Conservation (phyloP, 2,797 vertebrate species). For the Hylomyscus alleni region DNA sequence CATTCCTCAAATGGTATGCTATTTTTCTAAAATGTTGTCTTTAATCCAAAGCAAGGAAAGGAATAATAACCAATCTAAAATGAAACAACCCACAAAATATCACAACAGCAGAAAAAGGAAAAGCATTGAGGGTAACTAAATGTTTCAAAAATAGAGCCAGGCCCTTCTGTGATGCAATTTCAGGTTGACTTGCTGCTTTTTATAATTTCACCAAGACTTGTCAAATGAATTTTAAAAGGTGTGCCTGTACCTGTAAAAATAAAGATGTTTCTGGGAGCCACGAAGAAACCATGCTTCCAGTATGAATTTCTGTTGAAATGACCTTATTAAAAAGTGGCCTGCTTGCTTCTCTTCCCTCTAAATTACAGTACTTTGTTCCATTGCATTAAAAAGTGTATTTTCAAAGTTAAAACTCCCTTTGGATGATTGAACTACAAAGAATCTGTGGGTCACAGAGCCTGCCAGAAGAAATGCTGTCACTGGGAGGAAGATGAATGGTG, state of each 20-base stretch:
- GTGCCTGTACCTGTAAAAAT: neutral
- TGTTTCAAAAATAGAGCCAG: neutral
- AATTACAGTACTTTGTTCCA: slow-evolving; percentile 43
- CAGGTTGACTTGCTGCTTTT: slow-evolving; percentile 11
- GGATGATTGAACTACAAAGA: slow-evolving; percentile 2
- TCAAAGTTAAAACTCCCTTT: slow-evolving; percentile 57
- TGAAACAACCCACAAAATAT: neutral
- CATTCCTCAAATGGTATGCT: neutral
- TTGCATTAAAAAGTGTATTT: slow-evolving; percentile 43
- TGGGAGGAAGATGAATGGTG: slow-evolving; percentile 61
- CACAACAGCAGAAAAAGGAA: neutral
- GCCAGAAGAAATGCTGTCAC: slow-evolving; percentile 54
- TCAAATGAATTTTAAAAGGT: neutral
- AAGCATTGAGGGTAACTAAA: neutral
- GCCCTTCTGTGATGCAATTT: neutral
- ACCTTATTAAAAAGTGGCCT: slow-evolving; percentile 58
- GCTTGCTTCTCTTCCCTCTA: neutral
- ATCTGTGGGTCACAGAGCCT: neutral
- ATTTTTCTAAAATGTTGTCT: neutral
- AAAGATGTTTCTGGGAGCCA: slow-evolving; percentile 34
- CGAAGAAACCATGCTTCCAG: neutral
- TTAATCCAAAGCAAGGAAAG: slow-evolving; percentile 46
- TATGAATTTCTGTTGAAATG: slow-evolving; percentile 64
- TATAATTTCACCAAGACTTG: slow-evolving; percentile 14
- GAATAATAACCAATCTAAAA: neutral